Conservation (phyloP, 2,888 invertebrate genomes). For the Muschampia plurimacula region DNA sequence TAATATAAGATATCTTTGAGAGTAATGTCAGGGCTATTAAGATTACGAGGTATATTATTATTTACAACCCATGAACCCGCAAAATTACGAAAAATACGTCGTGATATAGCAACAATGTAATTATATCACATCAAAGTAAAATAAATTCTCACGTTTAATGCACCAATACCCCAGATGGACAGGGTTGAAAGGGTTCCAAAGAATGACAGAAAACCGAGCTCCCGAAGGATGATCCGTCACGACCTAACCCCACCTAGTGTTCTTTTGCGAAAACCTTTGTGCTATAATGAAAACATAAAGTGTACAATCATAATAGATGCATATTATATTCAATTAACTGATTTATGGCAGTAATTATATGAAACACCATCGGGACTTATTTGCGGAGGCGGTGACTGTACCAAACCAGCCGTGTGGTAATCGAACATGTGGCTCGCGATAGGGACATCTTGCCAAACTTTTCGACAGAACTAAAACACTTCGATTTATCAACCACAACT, state of each 20-base stretch:
- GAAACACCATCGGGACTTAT: slow-evolving; percentile 55
- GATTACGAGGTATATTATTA: neutral
- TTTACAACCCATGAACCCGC: neutral
- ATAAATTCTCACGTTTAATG: neutral
- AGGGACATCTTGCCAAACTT: slow-evolving; percentile 74
- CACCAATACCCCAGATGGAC: neutral
- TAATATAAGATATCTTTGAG: neutral
- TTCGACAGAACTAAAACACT: slow-evolving; percentile 58
- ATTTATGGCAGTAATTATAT: slow-evolving; percentile 44
- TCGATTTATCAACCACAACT: slow-evolving; percentile 60
- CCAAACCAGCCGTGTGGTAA: slow-evolving; percentile 61
- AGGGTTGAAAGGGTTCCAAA: neutral
- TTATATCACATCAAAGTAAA: neutral
- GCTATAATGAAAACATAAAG: slow-evolving; percentile 41
- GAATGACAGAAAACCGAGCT: neutral
- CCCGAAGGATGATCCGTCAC: slow-evolving; percentile 47
- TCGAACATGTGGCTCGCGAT: slow-evolving; percentile 77
- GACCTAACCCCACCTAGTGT: slow-evolving; percentile 78
- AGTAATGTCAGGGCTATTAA: neutral
- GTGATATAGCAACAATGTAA: neutral
- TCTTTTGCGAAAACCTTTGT: slow-evolving; percentile 55
- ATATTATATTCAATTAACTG: neutral
- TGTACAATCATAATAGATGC: slow-evolving; percentile 39
- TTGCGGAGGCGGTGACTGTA: slow-evolving; percentile 53
- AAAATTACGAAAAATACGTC: neutral